Evolutionary conservation across 2,113 vertebrate species (phyloP), one percentile per base, ranked within the genome.

Genomic region (Martes martes): DNA sequence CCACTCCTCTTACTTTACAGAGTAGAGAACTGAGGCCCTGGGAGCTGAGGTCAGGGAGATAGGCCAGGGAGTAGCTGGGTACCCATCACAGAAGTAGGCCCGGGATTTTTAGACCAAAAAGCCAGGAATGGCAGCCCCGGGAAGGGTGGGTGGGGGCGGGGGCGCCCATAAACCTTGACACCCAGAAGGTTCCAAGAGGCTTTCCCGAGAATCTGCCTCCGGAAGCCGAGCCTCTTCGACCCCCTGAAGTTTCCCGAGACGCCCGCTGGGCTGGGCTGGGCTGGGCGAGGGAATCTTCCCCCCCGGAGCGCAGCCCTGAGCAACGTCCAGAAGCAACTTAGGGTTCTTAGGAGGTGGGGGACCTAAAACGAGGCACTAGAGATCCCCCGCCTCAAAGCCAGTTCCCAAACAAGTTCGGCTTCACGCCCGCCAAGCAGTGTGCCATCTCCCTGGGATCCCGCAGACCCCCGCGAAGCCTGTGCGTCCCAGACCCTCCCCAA

Each of bases 81-180:
- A 45, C 47, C 81, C 33, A 9, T 18, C 57, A 0, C 13, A 28
- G 14, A 65, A 59, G 87, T 0, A 52, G 89, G 47, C 83, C 93
- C 47, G 15, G n/a, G 76, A 55, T 88, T 94, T 97, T 85, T 23
- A 94, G 96, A 93, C 23, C 4, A 3, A 76, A 95, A 83, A 33
- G 61, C n/a, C 21, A 3, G 14, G 19, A 31, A 50, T 21, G 76
- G 50, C 13, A n/a, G 36, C 50, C 45, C n/a, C 16, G 14, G 21
- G 14, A 18, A 14, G 73, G 16, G 52, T 18, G 52, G 52, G 52
- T 55, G 52, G 52, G 15, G 16, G 52, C 52, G 52, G 52, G 36
- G 3, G 45, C 1, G 2, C 23, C 61, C 83, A 21, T 23, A 63
- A 18, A 45, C 24, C 4, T 7, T n/a, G 28, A 52, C 63, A 36